Conservation (phyloP, 2,888 invertebrate genomes). For the Lasioglossum lativentre region DNA sequence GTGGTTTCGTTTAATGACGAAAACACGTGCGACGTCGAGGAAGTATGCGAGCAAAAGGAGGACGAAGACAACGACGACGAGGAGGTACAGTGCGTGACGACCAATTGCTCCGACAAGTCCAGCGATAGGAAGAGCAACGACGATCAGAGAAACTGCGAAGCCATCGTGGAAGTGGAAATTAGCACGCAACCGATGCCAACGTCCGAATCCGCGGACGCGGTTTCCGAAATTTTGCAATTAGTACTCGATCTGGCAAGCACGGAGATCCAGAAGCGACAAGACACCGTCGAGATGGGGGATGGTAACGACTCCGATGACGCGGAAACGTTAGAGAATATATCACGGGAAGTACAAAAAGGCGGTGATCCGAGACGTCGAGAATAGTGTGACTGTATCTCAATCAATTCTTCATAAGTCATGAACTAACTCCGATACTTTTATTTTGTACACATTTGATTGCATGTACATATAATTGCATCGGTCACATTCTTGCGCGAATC, state of each 20-base stretch:
- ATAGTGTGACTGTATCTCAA: slow-evolving; percentile 55
- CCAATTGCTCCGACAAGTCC: too few species aligned
- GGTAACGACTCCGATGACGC: slow-evolving; percentile 21
- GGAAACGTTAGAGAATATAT: slow-evolving; percentile 73
- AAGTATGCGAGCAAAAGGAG: not conserved
- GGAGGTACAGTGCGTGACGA: not conserved
- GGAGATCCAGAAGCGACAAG: slow-evolving; percentile 64
- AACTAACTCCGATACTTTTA: not conserved
- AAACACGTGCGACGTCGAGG: not conserved
- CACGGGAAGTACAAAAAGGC: slow-evolving; percentile 73
- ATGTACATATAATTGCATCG: not conserved
- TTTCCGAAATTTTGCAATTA: slow-evolving; percentile 54
- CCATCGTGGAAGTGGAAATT: not conserved
- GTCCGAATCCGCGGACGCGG: slow-evolving; percentile 34
- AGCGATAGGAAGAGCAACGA: not conserved
- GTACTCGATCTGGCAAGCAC: slow-evolving; percentile 71
- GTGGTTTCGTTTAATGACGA: not conserved
- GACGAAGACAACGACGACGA: not conserved
- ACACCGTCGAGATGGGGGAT: slow-evolving; percentile 34
- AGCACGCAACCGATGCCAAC: not conserved
- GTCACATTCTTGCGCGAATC: not conserved
- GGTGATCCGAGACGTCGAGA: slow-evolving; percentile 72
- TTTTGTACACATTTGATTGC: not conserved
- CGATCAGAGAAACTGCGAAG: not conserved
- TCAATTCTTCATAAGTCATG: not conserved